Base-by-base conservation (phyloP, 2,113 vertebrate species). In the Leucoraja erinaceus region DNA sequence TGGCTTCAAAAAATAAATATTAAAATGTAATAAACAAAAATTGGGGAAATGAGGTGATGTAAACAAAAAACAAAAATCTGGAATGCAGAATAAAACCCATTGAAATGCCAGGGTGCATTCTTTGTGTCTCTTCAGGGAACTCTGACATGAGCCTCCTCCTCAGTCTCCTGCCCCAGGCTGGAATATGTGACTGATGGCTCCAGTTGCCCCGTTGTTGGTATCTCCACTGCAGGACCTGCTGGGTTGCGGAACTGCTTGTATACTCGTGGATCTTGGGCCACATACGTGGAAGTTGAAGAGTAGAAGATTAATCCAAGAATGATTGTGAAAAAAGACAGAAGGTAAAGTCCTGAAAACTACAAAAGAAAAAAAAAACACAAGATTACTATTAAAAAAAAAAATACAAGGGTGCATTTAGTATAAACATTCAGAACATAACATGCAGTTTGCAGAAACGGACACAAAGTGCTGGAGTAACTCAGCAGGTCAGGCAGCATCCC, bases 201-300 rank as follows among this genome's bases (percentile, higher is more conserved):
- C 95, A 96, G 94, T 93, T 97, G 96, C 63, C 96, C 94, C 0
- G 95, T 94, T 56, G 95, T 94, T 78, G 96, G 96, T 54, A 96
- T 96, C 95, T 98, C 97, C 66, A 95, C 94, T 25, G 96, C 95
- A n/a, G 96, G 97, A 94, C 96, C 97, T 0, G 96, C 96, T n/a
- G 97, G 96, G 76, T 99, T 98, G 93, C 98, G 97, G 93, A 99
- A 99, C 95, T 99, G 98, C 97, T 98, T 99, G 96, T 99, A 99
- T 93, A 99, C 98, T 0, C 98, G 97, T 6, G 98, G 98, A 94
- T 99, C 98, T 94, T 99, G 98, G 94, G 97, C 98, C 93, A 97
- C 96, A 3, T 98, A 99, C 0, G 98, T 99, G 83, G 98, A 97
- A 0, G 98, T 98, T 93, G 98, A 98, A 84, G 96, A 96, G 95